These are phyloP conservation scores for Drosophila nigritarsus DNA, from an alignment of 2,888 invertebrate species.

Conservation along the genomic window DNA sequence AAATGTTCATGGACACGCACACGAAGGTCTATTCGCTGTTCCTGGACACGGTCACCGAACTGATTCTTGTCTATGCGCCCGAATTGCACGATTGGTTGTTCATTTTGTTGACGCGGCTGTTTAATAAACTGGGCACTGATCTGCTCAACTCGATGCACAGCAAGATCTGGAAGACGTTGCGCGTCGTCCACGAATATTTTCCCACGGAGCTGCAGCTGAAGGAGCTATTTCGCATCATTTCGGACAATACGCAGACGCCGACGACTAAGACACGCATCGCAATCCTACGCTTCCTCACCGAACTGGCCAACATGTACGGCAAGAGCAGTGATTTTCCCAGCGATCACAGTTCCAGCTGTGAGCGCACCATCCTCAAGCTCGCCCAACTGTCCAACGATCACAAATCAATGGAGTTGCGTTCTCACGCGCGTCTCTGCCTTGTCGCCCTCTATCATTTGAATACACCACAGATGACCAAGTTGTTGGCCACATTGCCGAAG, in stretches of 20 bases:
- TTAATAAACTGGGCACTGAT: slow-evolving; percentile 96
- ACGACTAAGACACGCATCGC: slow-evolving; percentile 92
- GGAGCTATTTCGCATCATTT: slow-evolving; percentile 91
- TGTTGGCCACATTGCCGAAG: slow-evolving; percentile 90
- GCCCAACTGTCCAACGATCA: slow-evolving; percentile 89
- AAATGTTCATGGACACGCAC: slow-evolving; percentile 99
- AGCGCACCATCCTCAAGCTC: slow-evolving; percentile 90
- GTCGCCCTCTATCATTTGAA: slow-evolving; percentile 96
- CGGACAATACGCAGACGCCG: slow-evolving; percentile 97
- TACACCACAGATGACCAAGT: slow-evolving; percentile 94
- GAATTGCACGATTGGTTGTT: slow-evolving; percentile 97
- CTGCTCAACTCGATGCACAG: slow-evolving; percentile 95
- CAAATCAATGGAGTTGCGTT: slow-evolving; percentile 89
- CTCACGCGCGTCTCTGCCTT: slow-evolving; percentile 89
- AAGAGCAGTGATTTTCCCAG: slow-evolving; percentile 85
- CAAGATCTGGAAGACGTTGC: slow-evolving; percentile 94
- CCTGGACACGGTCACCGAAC: slow-evolving; percentile 95
- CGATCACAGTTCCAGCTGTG: slow-evolving; percentile 79
- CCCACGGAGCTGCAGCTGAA: slow-evolving; percentile 89
- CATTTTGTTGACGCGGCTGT: slow-evolving; percentile 92
- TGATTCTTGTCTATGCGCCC: slow-evolving; percentile 93
- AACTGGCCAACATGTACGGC: slow-evolving; percentile 88
- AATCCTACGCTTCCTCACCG: slow-evolving; percentile 90
- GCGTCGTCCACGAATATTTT: slow-evolving; percentile 90
- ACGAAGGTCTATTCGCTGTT: slow-evolving; percentile 97